A percentile compares a stretch with the other conserved stretches of the same genome.
Conservation (phyloP, 2,888 invertebrate species). For the Dromius quadrimaculatus region DNA sequence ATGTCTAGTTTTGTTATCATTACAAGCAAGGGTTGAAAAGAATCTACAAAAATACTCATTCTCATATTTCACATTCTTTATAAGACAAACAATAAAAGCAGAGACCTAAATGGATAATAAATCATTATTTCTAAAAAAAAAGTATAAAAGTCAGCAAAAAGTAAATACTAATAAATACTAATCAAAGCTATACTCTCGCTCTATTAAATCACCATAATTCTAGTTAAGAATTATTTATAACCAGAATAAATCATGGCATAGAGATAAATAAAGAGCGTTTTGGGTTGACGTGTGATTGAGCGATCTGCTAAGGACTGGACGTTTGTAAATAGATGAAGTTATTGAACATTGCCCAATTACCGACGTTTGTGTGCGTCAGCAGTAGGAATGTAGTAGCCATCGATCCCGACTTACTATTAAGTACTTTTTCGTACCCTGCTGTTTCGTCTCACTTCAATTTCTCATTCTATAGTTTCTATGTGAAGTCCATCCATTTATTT, state of each 20-base stretch:
- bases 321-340: slow-evolving; percentile 53
- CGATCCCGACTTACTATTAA: slow-evolving; percentile 49
- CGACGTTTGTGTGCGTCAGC: slow-evolving; percentile 50
- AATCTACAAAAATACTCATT: too few relatives aligned
- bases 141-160: too few relatives aligned
- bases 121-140: too few relatives aligned
- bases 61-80: too few relatives aligned
- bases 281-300: slow-evolving; percentile 42
- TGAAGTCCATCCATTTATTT: too few relatives aligned
- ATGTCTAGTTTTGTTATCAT: too few relatives aligned
- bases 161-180: slow-evolving; percentile 35
- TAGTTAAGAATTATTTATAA: slow-evolving; percentile 37
- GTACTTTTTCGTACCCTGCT: slow-evolving; percentile 53
- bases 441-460: slow-evolving; percentile 22
- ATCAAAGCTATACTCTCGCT: slow-evolving; percentile 12
- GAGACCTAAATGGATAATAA: too few relatives aligned
- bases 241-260: slow-evolving; percentile 31
- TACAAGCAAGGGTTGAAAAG: too few relatives aligned
- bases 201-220: slow-evolving; percentile 42
- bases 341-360: slow-evolving; percentile 56
- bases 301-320: slow-evolving; percentile 50
- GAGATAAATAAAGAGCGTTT: slow-evolving; percentile 24
- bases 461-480: too few relatives aligned
- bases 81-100: too few relatives aligned
- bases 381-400: slow-evolving; percentile 55